Percentiles rank a stretch among this genome's conserved stretches.
phyloP scores from a whole-genome alignment of 2,888 invertebrate species.

The Phlogophora meticulosa region DNA sequence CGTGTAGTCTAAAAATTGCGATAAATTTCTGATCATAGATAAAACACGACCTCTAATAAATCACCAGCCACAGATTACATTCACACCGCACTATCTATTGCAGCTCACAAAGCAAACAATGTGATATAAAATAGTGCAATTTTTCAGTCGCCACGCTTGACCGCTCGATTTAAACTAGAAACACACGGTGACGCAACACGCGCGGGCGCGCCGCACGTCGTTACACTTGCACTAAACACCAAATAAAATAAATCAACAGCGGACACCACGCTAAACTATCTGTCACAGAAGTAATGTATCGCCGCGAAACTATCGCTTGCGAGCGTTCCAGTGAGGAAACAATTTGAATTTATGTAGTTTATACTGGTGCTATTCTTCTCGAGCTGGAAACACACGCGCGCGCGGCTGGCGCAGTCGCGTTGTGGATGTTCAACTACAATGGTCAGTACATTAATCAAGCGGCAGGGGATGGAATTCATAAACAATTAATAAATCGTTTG shows the following conservation, averaged over 20 bases:
- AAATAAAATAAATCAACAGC: conserved; percentile 64
- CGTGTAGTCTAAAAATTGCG: not conserved
- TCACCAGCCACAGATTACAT: conserved; percentile 36
- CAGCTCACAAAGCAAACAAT: conserved; percentile 15
- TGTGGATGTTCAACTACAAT: not conserved
- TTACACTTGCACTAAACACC: conserved; percentile 55
- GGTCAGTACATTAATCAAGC: conserved; percentile 5
- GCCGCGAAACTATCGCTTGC: conserved; percentile 42
- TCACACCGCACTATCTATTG: conserved; percentile 34
- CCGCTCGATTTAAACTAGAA: conserved; percentile 29
- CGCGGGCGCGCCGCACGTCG: conserved; percentile 23
- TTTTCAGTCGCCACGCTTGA: conserved; percentile 29
- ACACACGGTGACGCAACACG: conserved; percentile 32
- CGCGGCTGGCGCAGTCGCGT: not conserved
- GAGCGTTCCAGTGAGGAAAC: conserved; percentile 40
- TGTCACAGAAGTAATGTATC: conserved; percentile 57
- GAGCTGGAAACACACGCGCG: conserved; percentile 37
- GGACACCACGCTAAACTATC: conserved; percentile 59
- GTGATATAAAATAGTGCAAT: conserved; percentile 34
- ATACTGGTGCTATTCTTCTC: conserved; percentile 51
- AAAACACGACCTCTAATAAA: conserved; percentile 23
- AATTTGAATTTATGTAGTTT: conserved; percentile 59
- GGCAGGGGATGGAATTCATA: conserved; percentile 16
- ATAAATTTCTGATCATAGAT: conserved; percentile 8
- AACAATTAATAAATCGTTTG: conserved; percentile 38